These are phyloP conservation scores for Phalanger gymnotis DNA, from an alignment of 2,797 vertebrate species.

Conservation along the genomic window DNA sequence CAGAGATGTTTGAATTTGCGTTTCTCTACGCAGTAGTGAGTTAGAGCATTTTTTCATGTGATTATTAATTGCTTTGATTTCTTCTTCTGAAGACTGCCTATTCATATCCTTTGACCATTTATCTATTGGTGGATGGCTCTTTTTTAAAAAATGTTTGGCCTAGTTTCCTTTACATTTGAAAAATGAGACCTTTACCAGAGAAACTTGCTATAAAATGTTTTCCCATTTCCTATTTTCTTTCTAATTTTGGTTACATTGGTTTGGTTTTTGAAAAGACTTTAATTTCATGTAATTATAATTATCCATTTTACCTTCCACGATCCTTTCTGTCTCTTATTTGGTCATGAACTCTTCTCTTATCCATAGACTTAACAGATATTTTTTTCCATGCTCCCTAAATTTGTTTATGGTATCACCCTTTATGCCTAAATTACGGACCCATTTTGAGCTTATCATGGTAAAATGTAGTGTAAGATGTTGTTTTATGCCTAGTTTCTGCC, in stretches of 20 bases:
- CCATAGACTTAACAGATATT: neutral
- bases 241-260: neutral
- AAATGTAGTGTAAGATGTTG: neutral
- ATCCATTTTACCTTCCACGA: neutral
- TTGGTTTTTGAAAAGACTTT: neutral
- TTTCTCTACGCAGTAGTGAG: neutral
- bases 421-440: neutral
- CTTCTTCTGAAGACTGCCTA: neutral
- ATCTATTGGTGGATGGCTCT: neutral
- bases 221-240: neutral
- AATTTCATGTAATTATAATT: neutral
- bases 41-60: neutral
- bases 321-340: neutral
- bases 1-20: neutral
- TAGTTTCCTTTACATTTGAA: neutral
- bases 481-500: neutral
- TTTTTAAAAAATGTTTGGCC: neutral
- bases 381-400: neutral
- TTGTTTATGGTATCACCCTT: neutral
- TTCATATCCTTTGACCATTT: neutral
- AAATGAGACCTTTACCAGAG: neutral
- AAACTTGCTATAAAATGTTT: neutral
- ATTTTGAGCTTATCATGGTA: neutral
- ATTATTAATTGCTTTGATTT: neutral
- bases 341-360: neutral